Evolutionary conservation across 2,797 vertebrate genomes (phyloP).

Genomic region (Thalassophryne amazonica): DNA sequence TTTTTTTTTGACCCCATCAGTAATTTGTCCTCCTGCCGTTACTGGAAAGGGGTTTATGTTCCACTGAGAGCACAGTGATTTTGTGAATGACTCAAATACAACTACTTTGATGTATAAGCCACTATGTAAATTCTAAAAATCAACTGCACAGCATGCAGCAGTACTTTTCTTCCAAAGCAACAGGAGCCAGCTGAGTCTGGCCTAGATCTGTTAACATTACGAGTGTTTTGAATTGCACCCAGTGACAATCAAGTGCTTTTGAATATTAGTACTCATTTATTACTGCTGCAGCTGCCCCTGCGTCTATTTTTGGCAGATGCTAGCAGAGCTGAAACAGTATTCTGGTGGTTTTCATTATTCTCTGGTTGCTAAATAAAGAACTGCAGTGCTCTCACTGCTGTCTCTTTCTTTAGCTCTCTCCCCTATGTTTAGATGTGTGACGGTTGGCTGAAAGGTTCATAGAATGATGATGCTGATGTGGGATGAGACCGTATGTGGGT

Average conservation of each 20-base stretch:
- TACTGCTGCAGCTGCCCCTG: constrained; percentile 38
- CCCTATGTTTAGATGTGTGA: background rate
- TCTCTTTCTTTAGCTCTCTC: constrained; percentile 8
- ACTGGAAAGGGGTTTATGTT: background rate
- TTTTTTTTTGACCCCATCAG: too few species aligned
- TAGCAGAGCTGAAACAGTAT: constrained; percentile 38
- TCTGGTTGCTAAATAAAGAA: constrained; percentile 37
- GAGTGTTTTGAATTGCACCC: constrained; percentile 21
- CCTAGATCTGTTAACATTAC: constrained; percentile 41
- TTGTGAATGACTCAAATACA: constrained; percentile 4
- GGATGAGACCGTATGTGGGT: too few species aligned
- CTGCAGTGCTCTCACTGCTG: constrained; percentile 10
- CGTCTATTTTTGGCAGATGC: constrained; percentile 66
- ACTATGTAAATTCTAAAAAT: constrained; percentile 46
- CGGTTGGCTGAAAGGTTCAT: too few species aligned
- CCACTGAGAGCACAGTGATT: constrained; percentile 8
- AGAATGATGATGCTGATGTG: too few species aligned
- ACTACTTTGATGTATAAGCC: background rate
- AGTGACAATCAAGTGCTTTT: constrained; percentile 44
- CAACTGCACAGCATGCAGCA: constrained; percentile 33
- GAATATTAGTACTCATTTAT: constrained; percentile 55
- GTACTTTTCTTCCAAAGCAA: constrained; percentile 41
- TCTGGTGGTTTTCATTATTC: constrained; percentile 46
- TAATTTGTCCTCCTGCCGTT: background rate
- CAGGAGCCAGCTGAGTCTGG: constrained; percentile 40